Evolutionary conservation across 2,797 vertebrate genomes (phyloP).

Genomic region (Xiphorhynchus erythropygius): DNA sequence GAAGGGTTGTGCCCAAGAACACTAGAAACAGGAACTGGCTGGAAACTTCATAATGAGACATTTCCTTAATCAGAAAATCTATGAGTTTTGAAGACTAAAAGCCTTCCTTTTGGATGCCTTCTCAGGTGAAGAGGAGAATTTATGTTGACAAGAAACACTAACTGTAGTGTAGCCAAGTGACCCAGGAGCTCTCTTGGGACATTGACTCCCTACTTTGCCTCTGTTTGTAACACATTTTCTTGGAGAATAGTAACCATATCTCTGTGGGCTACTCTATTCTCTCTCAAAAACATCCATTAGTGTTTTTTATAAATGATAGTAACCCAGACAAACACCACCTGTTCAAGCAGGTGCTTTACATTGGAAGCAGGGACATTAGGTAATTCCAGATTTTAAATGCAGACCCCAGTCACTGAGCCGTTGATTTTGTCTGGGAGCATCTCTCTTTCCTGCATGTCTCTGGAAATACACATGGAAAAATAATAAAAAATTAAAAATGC

Average conservation of each 20-base stretch:
- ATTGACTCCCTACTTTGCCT: neutral
- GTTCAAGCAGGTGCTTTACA: neutral
- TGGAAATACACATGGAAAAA: neutral
- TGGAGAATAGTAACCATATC: neutral
- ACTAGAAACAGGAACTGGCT: neutral
- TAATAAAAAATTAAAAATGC: neutral
- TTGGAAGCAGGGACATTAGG: neutral
- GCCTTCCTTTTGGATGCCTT: neutral
- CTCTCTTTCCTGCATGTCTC: neutral
- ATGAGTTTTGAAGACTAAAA: neutral
- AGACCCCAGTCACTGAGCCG: neutral
- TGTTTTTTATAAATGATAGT: neutral
- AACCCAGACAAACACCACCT: neutral
- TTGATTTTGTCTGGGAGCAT: neutral
- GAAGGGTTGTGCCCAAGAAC: neutral
- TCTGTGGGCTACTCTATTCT: neutral
- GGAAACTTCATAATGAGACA: neutral
- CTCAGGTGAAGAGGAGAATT: neutral
- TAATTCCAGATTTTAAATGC: neutral
- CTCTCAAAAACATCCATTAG: neutral
- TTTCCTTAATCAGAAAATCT: slow-evolving; percentile 2
- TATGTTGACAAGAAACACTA: neutral
- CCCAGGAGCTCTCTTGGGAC: neutral
- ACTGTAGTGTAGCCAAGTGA: neutral
- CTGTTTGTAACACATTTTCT: neutral